Conservation (phyloP, 1,140 invertebrate species). For the Gonioctena quinquepunctata region DNA sequence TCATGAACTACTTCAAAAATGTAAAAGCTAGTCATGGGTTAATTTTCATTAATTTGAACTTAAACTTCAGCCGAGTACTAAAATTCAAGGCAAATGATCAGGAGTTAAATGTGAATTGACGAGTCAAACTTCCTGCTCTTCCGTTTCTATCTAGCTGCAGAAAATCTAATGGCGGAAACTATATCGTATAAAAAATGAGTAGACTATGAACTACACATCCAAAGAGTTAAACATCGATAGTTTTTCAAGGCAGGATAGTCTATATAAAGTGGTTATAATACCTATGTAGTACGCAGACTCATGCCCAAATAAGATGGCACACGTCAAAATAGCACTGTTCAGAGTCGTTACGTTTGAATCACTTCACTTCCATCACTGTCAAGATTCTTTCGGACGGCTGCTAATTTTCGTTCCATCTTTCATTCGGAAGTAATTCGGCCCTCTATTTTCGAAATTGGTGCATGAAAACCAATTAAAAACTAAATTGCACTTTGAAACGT, state of each 20-base stretch:
- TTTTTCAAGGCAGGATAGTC: conserved; percentile 50
- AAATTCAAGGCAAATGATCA: too few relatives aligned
- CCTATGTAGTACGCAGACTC: conserved; percentile 22
- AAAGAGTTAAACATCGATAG: conserved; percentile 52
- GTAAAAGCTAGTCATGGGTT: too few relatives aligned
- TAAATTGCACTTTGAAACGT: conserved; percentile 45
- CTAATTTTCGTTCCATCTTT: conserved; percentile 27
- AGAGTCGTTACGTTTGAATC: conserved; percentile 34
- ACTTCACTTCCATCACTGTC: conserved; percentile 45
- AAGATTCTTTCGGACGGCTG: conserved; percentile 39
- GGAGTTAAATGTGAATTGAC: too few relatives aligned
- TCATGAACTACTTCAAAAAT: too few relatives aligned
- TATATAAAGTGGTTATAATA: conserved; percentile 34
- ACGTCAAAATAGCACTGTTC: conserved; percentile 43
- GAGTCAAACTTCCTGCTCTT: not conserved
- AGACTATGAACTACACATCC: conserved; percentile 52
- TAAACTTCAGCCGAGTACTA: too few relatives aligned
- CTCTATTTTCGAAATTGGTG: conserved; percentile 23
- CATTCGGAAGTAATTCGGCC: conserved; percentile 40
- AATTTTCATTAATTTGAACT: too few relatives aligned
- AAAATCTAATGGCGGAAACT: conserved; percentile 48
- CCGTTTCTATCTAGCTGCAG: conserved; percentile 44
- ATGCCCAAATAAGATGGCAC: conserved; percentile 38
- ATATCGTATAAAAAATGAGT: conserved; percentile 54
- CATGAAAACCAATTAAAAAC: conserved; percentile 29